Evolutionary conservation across 1,140 invertebrate species (phyloP), one percentile per base, ranked within the genome.

Genomic region (Caerostris darwini): DNA sequence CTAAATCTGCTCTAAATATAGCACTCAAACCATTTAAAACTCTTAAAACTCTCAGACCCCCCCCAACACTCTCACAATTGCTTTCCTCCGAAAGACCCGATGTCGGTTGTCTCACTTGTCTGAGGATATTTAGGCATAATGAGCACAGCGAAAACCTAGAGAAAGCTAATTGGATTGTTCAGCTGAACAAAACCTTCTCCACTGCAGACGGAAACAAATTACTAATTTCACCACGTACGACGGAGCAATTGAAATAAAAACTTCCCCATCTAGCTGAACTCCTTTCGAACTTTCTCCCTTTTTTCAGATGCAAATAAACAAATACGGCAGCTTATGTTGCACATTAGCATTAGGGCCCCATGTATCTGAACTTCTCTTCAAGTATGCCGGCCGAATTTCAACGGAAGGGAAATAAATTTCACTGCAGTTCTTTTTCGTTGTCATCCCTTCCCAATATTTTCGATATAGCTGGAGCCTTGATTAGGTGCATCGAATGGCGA

Each of bases 221-320:
- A 92, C 81, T 83, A 92, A 61, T 92, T 83, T 77, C 7, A 3
- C 56, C 90, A 92, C 90, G 81, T 83, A 53, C 34, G 17, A 34
- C 6, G 19, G 0, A 50, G 34, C 81, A 81, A 90, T 92, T 34
- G 77, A 92, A 92, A 83, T 57, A 92, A 59, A 92, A 83, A 67
- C 17, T 57, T 19, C 17, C 5, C 34, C 7, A 50, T 4, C 34
- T 34, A 34, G 3, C 8, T 10, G 12, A 7, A 12, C 54, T 58
- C n/a, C 54, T 83, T 53, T 19, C 17, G 6, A 5, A 34, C 87
- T 69, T 90, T 50, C 50, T 59, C n/a, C 34, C 0, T 34, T 57
- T 34, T 34, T 34, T 19, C 19, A 67, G 90, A 10, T 92, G 19
- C 90, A 92, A 92, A 92, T 83, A 92, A 92, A 92, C 90, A 92